Conservation (phyloP, 2,888 invertebrate genomes). For the Tubulanus polymorphus region DNA sequence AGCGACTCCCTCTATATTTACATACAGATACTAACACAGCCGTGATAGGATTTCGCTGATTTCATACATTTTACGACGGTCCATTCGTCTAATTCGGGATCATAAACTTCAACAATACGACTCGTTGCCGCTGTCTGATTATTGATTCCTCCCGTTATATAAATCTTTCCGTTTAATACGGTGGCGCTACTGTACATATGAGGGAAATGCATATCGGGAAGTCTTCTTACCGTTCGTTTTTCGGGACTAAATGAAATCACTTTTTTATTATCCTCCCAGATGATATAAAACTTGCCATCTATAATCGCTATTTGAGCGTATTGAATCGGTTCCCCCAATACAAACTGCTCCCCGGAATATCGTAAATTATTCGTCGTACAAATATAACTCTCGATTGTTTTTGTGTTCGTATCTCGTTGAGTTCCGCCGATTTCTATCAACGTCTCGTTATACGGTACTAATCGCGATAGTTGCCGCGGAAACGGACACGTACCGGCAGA, state of each 20-base stretch:
- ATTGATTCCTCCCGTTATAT: constrained; percentile 41
- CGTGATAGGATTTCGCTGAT: constrained; percentile 41
- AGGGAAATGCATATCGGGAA: constrained; percentile 36
- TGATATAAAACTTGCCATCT: constrained; percentile 46
- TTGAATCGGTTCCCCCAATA: constrained; percentile 45
- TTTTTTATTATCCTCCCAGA: constrained; percentile 50
- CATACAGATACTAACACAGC: constrained; percentile 47
- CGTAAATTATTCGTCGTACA: constrained; percentile 29
- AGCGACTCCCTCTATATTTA: too few relatives aligned
- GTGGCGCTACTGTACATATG: constrained; percentile 43
- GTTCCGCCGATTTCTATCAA: constrained; percentile 48
- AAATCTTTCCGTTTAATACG: constrained; percentile 43
- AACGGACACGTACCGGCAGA: constrained; percentile 42
- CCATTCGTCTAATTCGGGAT: constrained; percentile 42
- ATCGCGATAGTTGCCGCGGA: constrained; percentile 42
- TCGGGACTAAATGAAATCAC: constrained; percentile 45
- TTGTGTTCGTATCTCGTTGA: constrained; percentile 34
- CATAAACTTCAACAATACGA: constrained; percentile 43
- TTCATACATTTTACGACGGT: constrained; percentile 34
- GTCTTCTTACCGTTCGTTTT: constrained; percentile 42
- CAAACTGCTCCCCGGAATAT: constrained; percentile 46
- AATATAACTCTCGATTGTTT: constrained; percentile 48
- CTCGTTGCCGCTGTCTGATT: constrained; percentile 35
- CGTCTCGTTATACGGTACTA: constrained; percentile 39
- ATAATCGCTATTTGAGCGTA: constrained; percentile 45